These are phyloP conservation scores for Plagodis pulveraria DNA, from an alignment of 2,888 invertebrate species.

Conservation along the genomic window DNA sequence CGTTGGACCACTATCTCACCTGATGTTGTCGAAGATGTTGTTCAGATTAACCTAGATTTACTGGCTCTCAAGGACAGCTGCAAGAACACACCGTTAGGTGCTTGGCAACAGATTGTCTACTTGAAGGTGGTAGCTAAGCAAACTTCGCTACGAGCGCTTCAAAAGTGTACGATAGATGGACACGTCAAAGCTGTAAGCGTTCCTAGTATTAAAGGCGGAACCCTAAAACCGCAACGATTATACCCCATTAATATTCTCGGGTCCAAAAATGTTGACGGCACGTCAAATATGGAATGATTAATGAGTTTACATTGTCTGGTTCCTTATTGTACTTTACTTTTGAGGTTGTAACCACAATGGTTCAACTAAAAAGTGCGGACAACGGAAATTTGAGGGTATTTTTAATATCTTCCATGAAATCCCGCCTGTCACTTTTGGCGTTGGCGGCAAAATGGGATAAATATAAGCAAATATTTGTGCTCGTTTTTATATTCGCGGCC, in stretches of 20 bases:
- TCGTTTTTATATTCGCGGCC: conserved; percentile 24
- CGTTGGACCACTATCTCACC: no score
- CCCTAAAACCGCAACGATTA: conserved; percentile 28
- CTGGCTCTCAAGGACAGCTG: no score
- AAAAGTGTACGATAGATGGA: no score
- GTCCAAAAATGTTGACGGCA: conserved; percentile 53
- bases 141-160: no score
- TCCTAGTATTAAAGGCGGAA: not conserved
- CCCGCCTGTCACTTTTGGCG: conserved; percentile 54
- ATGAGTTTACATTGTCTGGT: conserved; percentile 63
- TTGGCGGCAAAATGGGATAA: conserved; percentile 59
- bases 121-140: no score
- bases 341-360: conserved; percentile 49
- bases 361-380: conserved; percentile 55
- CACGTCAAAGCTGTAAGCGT: no score
- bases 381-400: conserved; percentile 53
- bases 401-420: conserved; percentile 63
- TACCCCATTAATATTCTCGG: conserved; percentile 35
- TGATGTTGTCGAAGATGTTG: no score
- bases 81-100: no score
- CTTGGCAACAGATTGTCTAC: no score
- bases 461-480: conserved; percentile 51
- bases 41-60: no score
- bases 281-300: conserved; percentile 71
- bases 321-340: conserved; percentile 60